Base-by-base conservation (phyloP, 2,113 vertebrate species). In the Pogona vitticeps region DNA sequence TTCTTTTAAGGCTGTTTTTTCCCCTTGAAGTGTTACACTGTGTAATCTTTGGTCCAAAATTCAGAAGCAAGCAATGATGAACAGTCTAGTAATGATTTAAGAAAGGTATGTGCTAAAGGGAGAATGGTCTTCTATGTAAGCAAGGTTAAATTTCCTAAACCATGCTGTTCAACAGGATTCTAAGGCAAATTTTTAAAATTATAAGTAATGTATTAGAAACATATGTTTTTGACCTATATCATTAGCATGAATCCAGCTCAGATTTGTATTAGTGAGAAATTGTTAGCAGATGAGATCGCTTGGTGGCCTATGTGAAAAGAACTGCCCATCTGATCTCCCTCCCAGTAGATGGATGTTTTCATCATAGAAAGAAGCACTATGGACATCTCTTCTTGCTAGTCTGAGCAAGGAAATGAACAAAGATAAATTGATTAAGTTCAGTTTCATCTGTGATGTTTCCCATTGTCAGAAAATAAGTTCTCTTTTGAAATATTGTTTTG, bases 131-230 rank as follows among this genome's bases (percentile, higher is more conserved):
- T 33, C 71, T 80, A 89, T 84, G 31, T 59, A 84, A 73, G 87
- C 58, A 76, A 12, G 2, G 33, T 70, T 83, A 87, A 85, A 88
- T 38, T 7, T 90, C 90, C 42, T n/a, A 87, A 75, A 2, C 84
- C 76, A 10, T 77, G 73, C n/a, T 91, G 31, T 85, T 79, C 17
- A 28, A 15, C 67, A n/a, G 67, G 14, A 7, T 40, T 77, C 65
- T 40, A 59, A 86, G 79, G 79, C 17, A 40, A 68, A 71, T 59
- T 70, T 86, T 14, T 58, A 78, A 67, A 58, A 56, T 67, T 67
- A 26, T 58, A 85, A 52, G 61, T 23, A 28, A 40, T 71, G 31
- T 40, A 59, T 86, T 79, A 76, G 65, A 38, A 79, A 78, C 36
- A 40, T 86, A 67, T 33, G 46, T 75, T 58, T 78, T 70, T 36